Percentiles rank a stretch among this genome's conserved stretches.
phyloP scores from a whole-genome alignment of 1,140 invertebrate genomes.

The Brachionus plicatilis region DNA sequence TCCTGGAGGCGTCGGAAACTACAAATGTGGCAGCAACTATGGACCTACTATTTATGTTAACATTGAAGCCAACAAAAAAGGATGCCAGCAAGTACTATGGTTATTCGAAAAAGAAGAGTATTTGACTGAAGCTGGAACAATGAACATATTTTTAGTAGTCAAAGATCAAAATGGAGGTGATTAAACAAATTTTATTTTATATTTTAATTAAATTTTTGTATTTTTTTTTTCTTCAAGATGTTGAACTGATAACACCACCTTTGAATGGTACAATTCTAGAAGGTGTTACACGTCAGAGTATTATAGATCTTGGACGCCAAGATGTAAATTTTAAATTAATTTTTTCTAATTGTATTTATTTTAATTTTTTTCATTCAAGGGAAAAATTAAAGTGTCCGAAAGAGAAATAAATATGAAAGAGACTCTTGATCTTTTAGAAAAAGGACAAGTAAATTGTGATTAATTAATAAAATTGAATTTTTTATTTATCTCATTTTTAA shows the following conservation, averaged over 20 bases:
- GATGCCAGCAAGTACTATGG: constrained; percentile 94
- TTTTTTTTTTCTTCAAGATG: constrained; percentile 62
- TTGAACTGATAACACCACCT: constrained; percentile 85
- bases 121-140: constrained; percentile 94
- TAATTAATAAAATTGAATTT: background rate
- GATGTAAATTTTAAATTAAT: constrained; percentile 61
- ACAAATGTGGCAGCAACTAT: constrained; percentile 79
- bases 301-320: constrained; percentile 71
- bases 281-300: constrained; percentile 80
- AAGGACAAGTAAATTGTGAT: constrained; percentile 68
- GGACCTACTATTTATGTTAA: constrained; percentile 61
- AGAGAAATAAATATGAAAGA: constrained; percentile 68
- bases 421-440: constrained; percentile 38
- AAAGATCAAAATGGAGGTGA: constrained; percentile 83
- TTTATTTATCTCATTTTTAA: constrained; percentile 54
- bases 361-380: constrained; percentile 77
- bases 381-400: constrained; percentile 77
- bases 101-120: constrained; percentile 86
- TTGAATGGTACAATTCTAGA: constrained; percentile 74
- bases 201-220: background rate
- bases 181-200: background rate
- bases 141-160: constrained; percentile 92
- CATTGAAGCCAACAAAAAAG: constrained; percentile 69
- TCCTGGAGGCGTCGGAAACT: constrained; percentile 87
- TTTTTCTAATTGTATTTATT: background rate